Base-by-base conservation (phyloP, 2,797 vertebrate species). In the Pangasius sanitwongsei region DNA sequence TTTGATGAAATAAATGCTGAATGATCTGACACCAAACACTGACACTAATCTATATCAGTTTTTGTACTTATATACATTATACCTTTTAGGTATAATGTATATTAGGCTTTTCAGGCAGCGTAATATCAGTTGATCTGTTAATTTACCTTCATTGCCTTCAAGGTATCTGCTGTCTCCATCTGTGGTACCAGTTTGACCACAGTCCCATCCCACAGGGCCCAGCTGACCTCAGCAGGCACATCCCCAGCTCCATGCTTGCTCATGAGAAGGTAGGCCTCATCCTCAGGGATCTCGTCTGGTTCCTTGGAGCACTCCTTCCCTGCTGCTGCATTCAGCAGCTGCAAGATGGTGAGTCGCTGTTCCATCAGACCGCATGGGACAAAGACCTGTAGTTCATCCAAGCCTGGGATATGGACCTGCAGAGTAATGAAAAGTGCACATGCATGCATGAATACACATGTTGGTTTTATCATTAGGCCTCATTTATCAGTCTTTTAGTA, bases 261-360 rank as follows among this genome's bases (percentile, higher is more conserved):
- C 94, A 99, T 97, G 1, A 99, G 96, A 82, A 99, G 96, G 87
- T 97, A 98, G 55, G 97, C 96, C 13, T 99, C 98, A 0, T 98
- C 95, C 7, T 98, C 96, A 0, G 94, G 90, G 1, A 97, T 93
- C 0, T 99, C 98, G 9, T 99, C 98, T 0, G 96, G 97, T 89
- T 99, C 98, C 93, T 98, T 98, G 1, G 98, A 98, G 93, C 98
- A 99, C 94, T 99, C 98, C 92, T 99, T 98, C 16, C 98, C 99
- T 0, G 98, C 97, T 9, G 98, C 97, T 0, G 98, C 97, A 28
- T 98, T 98, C 57, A 99, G 97, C n/a, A 99, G 94, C 94, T 99
- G 98, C 91, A 99, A 94, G 92, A 99, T 97, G 83, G 98, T 93
- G n/a, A 96, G 88, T 81, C 98, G 96, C 93, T 97, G 96, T 86